Conservation (phyloP, 1,140 invertebrate genomes). For the Anastrepha ludens region DNA sequence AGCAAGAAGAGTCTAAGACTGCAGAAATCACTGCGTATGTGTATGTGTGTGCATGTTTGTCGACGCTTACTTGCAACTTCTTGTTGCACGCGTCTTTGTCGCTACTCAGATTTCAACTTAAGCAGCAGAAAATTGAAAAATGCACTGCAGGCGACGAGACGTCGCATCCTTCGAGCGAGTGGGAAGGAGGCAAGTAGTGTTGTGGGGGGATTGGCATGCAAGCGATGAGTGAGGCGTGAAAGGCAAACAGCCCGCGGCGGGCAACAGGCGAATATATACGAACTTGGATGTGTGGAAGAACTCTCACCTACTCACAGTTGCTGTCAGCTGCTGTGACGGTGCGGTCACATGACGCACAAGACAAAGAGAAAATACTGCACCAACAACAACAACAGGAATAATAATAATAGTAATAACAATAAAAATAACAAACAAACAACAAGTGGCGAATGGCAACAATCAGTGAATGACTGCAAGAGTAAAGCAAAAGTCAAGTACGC, state of each 20-base stretch:
- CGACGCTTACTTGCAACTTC: conserved; percentile 23
- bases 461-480: conserved; percentile 33
- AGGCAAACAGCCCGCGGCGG: conserved; percentile 20
- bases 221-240: conserved; percentile 12
- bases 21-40: background rate
- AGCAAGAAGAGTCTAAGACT: background rate
- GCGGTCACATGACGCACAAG: conserved; percentile 31
- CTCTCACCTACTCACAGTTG: background rate
- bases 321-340: background rate
- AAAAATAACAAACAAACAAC: conserved; percentile 46
- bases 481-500: conserved; percentile 42
- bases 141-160: conserved; percentile 58
- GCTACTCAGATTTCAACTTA: conserved; percentile 56
- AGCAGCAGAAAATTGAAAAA: conserved; percentile 59
- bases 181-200: background rate
- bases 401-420: conserved; percentile 22
- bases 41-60: background rate
- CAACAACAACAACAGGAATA: conserved; percentile 12
- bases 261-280: background rate
- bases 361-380: background rate
- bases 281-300: background rate
- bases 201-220: background rate
- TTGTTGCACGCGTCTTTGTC: conserved; percentile 33
- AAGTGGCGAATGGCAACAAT: conserved; percentile 43
- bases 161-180: conserved; percentile 3